Conservation (phyloP, 2,797 vertebrate species). For the Poecilia velifera region DNA sequence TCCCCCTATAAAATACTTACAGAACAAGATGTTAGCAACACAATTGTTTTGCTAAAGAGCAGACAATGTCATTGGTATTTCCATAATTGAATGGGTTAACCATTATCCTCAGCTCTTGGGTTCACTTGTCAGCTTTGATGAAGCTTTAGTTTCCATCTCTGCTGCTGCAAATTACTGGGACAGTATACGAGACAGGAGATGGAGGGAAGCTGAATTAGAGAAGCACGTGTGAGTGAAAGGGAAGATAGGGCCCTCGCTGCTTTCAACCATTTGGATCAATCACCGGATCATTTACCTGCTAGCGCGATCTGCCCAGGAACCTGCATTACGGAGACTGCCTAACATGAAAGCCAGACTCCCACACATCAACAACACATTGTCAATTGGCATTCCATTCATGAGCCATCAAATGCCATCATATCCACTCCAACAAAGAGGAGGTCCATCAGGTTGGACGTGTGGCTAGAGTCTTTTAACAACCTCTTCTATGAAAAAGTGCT, state of each 20-base stretch:
- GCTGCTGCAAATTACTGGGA: constrained; percentile 84
- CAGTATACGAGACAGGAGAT: constrained; percentile 56
- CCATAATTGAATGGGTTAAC: constrained; percentile 85
- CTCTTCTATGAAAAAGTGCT: constrained; percentile 77
- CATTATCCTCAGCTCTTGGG: constrained; percentile 85
- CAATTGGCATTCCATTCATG: constrained; percentile 95
- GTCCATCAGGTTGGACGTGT: constrained; percentile 89
- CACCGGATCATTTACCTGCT: constrained; percentile 90
- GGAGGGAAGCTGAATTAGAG: constrained; percentile 54
- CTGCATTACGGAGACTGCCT: constrained; percentile 79
- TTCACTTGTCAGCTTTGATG: constrained; percentile 93
- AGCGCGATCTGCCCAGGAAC: constrained; percentile 86
- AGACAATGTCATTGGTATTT: constrained; percentile 70
- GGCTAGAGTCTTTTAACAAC: constrained; percentile 89
- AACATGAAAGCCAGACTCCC: constrained; percentile 84
- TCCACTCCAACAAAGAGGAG: constrained; percentile 78
- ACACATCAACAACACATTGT: constrained; percentile 94
- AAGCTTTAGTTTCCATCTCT: constrained; percentile 87
- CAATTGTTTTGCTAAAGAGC: constrained; percentile 57
- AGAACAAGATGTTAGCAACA: constrained; percentile 50
- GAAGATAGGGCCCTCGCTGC: constrained; percentile 78
- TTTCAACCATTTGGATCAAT: constrained; percentile 90
- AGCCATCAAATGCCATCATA: constrained; percentile 95
- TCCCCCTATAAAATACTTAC: constrained; percentile 39
- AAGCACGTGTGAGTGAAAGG: constrained; percentile 45